Base-by-base conservation (phyloP, 2,797 vertebrate species). In the Cyprinodon diabolis region DNA sequence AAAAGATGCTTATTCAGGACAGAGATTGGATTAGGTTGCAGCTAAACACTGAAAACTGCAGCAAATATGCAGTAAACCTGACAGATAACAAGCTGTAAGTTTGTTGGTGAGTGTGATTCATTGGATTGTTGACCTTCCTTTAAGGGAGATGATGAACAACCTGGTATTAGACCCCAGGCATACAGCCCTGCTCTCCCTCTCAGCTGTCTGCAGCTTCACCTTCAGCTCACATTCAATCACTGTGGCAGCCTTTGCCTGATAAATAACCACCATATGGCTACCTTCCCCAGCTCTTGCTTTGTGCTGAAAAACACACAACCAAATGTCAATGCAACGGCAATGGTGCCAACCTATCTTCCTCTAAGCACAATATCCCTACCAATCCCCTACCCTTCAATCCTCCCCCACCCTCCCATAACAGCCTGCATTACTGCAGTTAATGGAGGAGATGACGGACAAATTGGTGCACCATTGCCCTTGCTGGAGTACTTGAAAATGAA, bases 221-320 rank as follows among this genome's bases (percentile, higher is more conserved):
- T 93, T 92, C 92, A 91, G 89, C 86, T 94, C 91, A 86, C 90
- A 93, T 93, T 94, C 92, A 91, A 92, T 94, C 91, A 92, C 90
- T 80, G 73, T 87, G 91, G 81, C 90, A 90, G 86, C 81, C 80
- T 81, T 84, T 71, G 77, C 75, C 83, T 89, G 90, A 92, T 92
- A 92, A 92, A 92, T 91, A 84, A 80, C 79, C 85, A 43, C 90
- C 93, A 93, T 93, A 90, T 94, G 93, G 87, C 86, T 88, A 82
- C 84, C 86, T 87, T 87, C 83, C 82, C 91, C 91, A 92, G 88
- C 90, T 86, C 90, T 91, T 83, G 78, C 84, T 84, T 82, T 67
- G 73, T 85, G 80, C 84, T 73, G 80, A 71, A 91, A 91, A 91
- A 91, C 85, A 93, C 90, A 90, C 87, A 89, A 76, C 82, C 79